Conservation (phyloP, 2,113 vertebrate genomes). For the Columbina picui region DNA sequence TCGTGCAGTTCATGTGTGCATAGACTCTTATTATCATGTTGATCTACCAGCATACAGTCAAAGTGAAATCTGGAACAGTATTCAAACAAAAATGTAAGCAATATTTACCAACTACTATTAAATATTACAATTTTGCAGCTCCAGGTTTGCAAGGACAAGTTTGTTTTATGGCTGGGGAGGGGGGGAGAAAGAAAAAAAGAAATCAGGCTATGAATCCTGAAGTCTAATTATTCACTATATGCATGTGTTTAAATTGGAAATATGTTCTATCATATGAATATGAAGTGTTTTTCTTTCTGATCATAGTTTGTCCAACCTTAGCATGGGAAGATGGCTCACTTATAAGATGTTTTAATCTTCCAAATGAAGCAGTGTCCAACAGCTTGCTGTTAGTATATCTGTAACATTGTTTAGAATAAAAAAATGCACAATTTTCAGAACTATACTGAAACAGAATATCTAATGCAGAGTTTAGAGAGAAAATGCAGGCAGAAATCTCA, state of each 20-base stretch:
- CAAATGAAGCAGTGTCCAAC: background rate
- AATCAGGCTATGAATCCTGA: background rate
- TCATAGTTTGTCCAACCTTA: background rate
- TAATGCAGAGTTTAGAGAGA: background rate
- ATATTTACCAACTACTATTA: background rate
- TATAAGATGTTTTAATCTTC: background rate
- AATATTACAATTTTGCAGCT: background rate
- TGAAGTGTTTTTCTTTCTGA: background rate
- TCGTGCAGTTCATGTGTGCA: background rate
- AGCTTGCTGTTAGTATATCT: background rate
- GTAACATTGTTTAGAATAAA: background rate
- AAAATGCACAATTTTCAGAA: background rate
- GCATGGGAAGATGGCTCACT: background rate
- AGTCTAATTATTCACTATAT: background rate
- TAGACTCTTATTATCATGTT: background rate
- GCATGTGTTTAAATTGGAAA: background rate
- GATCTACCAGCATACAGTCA: background rate
- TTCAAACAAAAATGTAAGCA: background rate
- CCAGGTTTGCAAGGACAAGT: background rate
- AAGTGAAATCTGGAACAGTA: background rate
- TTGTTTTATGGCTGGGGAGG: background rate
- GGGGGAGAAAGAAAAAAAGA: background rate
- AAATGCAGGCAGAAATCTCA: background rate
- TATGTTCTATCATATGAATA: background rate
- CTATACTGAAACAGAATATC: background rate